Evolutionary conservation across 2,888 invertebrate species (phyloP), one percentile per base, ranked within the genome.

Genomic region (Galerucella pusilla): DNA sequence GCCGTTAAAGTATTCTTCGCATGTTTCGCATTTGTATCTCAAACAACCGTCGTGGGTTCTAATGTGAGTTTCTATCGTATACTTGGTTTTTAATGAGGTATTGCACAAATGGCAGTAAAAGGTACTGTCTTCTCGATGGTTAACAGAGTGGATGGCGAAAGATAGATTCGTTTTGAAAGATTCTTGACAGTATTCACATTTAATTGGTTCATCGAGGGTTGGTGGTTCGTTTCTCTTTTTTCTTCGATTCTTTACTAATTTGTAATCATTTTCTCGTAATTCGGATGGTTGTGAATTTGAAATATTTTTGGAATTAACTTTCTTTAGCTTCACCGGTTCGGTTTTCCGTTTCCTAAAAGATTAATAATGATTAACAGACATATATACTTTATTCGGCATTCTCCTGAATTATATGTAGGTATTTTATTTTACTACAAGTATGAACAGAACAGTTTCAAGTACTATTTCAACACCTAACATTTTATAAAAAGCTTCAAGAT

Each of bases 121-220:
- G 71, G 82, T 82, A 45, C 84, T 84, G 16, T 81, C 78, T 25
- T 61, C 10, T 70, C 82, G 84, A 74, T 87, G 86, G 6, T 74
- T 74, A 20, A 84, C 82, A 25, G 85, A 85, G 72, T 87, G 86
- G 28, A 85, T 73, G 0, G 85, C 86, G 68, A 84, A 86, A 10
- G 81, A 85, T 14, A 86, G 78, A 68, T 85, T 83, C 10, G 81
- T 83, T 46, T 89, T 89, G 77, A 90, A 91, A 9, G 88, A 85
- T 77, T 90, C 89, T 4, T 89, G 89, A 60, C 91, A 91, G 69
- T 89, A 75, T 72, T 89, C 89, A 76, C 91, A 91, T 68, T 89
- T 88, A 63, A 90, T 89, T 5, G 88, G 87, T 10, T 83, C 80
- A 80, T 68, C 85, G 85, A 68, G 84, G 63, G 79, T 77, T 14